phyloP scores from a whole-genome alignment of 30 jellyfish, hydroid and myxozoan genomes.

The Hydractinia symbiolongicarpus region DNA sequence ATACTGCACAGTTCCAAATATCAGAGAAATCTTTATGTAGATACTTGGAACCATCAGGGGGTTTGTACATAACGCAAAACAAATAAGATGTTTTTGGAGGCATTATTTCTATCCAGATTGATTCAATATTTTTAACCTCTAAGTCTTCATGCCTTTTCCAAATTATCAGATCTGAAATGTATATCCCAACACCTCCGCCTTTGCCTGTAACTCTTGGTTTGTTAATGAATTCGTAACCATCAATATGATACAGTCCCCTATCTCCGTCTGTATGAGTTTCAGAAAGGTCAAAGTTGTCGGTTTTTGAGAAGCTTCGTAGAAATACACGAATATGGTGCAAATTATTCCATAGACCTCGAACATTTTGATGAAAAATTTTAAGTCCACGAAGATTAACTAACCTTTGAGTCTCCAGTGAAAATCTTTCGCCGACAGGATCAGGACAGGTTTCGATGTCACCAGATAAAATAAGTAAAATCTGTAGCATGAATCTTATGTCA shows the following conservation, averaged over 20 bases:
- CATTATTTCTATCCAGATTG: too few relatives aligned
- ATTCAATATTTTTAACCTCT: slow-evolving; percentile 20
- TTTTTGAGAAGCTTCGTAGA: slow-evolving; percentile 40
- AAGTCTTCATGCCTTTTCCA: slow-evolving; percentile 60
- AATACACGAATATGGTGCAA: slow-evolving; percentile 33
- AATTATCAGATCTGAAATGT: slow-evolving; percentile 38
- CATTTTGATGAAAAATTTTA: slow-evolving; percentile 52
- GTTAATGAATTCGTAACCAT: slow-evolving; percentile 54
- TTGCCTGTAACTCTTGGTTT: slow-evolving; percentile 52
- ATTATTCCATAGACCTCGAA: slow-evolving; percentile 60
- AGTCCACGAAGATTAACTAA: slow-evolving; percentile 24
- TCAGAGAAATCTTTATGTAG: too few relatives aligned
- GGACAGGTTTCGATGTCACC: not conserved
- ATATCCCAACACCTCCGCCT: slow-evolving; percentile 60
- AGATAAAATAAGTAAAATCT: not conserved
- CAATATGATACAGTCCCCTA: slow-evolving; percentile 20
- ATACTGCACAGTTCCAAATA: too few relatives aligned
- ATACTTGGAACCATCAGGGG: too few relatives aligned
- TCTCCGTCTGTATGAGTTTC: slow-evolving; percentile 47
- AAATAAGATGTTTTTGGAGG: too few relatives aligned
- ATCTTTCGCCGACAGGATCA: not conserved
- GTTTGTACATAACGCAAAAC: too few relatives aligned
- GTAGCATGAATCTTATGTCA: not conserved
- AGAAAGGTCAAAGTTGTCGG: slow-evolving; percentile 39
- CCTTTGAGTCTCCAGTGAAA: not conserved